A percentile compares a stretch with the other conserved stretches of the same genome.
These are phyloP conservation scores for Pristiophorus japonicus DNA, from an alignment of 2,113 vertebrate species.

Conservation along the genomic window DNA sequence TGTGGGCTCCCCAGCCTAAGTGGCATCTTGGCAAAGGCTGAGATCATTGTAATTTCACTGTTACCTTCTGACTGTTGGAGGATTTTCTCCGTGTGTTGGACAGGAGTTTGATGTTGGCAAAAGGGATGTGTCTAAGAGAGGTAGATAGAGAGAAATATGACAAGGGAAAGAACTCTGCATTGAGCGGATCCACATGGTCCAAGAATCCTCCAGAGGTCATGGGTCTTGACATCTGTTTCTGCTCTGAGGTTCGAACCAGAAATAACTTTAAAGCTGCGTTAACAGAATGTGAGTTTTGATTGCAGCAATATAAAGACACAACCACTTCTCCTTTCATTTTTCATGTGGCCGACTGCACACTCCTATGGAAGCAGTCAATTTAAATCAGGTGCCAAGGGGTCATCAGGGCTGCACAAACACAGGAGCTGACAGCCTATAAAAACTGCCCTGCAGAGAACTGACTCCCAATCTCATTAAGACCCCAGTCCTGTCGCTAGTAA, in stretches of 20 bases:
- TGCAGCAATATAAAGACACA: conserved; percentile 5
- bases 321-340: neutral
- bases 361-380: conserved; percentile 21
- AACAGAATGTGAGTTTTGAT: neutral
- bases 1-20: neutral
- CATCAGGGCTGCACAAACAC: neutral
- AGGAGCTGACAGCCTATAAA: neutral
- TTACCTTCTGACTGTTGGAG: neutral
- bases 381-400: conserved; percentile 23
- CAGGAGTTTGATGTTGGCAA: neutral
- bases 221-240: neutral
- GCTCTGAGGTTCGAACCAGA: neutral
- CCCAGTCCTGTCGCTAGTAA: neutral
- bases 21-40: neutral
- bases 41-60: neutral
- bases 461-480: conserved; percentile 24
- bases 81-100: neutral
- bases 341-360: neutral
- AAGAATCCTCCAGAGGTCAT: neutral
- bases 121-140: neutral
- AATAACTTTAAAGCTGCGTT: neutral
- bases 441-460: conserved; percentile 5
- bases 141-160: neutral
- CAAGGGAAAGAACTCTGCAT: neutral
- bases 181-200: neutral